Conservation (phyloP, 2,888 invertebrate species). For the Latrodectus hesperus region DNA sequence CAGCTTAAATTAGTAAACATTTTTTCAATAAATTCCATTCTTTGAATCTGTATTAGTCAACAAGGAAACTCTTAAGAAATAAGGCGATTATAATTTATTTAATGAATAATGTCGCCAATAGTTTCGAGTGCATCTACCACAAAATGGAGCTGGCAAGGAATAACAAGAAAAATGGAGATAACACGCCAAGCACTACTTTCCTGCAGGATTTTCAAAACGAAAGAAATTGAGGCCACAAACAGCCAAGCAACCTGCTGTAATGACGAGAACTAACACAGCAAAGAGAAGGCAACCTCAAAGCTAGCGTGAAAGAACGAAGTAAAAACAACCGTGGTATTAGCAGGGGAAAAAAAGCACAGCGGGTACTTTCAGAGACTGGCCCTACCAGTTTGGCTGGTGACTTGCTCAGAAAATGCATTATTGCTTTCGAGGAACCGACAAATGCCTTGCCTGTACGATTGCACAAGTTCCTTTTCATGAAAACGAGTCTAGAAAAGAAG, state of each 20-base stretch:
- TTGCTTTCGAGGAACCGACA: conserved; percentile 53
- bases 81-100: too few species aligned
- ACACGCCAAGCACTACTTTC: background rate
- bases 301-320: conserved; percentile 38
- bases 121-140: background rate
- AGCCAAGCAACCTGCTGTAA: conserved; percentile 36
- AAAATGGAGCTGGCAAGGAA: background rate
- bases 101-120: background rate
- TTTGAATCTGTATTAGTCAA: too few species aligned
- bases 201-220: conserved; percentile 7
- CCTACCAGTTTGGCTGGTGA: conserved; percentile 65
- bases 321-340: conserved; percentile 35
- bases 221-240: conserved; percentile 51
- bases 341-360: conserved; percentile 31
- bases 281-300: too few species aligned
- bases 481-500: conserved; percentile 40
- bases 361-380: conserved; percentile 50
- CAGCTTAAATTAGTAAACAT: too few species aligned
- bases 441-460: conserved; percentile 22
- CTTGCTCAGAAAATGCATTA: conserved; percentile 37
- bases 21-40: too few species aligned
- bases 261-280: conserved; percentile 9
- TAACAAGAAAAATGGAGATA: conserved; percentile 38
- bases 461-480: conserved; percentile 58
- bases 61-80: too few species aligned